A percentile compares a stretch with the other conserved stretches of the same genome.
These are phyloP conservation scores for Miltochrista miniata DNA, from an alignment of 2,888 invertebrate genomes.

Conservation along the genomic window DNA sequence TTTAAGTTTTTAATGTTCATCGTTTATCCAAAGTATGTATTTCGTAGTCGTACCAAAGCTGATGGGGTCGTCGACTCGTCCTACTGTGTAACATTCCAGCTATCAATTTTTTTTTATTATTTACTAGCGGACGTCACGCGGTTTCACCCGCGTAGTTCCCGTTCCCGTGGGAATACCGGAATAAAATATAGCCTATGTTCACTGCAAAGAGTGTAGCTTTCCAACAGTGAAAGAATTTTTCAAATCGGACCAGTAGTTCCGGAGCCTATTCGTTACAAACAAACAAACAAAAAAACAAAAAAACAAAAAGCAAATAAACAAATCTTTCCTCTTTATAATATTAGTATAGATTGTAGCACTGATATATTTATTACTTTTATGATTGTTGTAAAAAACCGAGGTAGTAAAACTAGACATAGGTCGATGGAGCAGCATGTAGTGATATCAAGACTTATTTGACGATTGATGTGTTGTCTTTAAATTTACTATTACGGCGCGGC, in stretches of 20 bases:
- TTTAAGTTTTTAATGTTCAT: constrained; percentile 1
- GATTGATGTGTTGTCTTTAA: constrained; percentile 57
- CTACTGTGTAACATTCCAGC: constrained; percentile 13
- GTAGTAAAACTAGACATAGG: constrained; percentile 49
- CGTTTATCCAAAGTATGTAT: not conserved
- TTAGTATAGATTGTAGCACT: constrained; percentile 27
- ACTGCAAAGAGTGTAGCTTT: no score
- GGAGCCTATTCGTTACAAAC: no score
- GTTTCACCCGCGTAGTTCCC: no score
- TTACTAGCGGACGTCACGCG: no score
- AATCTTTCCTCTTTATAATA: no score
- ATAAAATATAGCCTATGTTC: no score
- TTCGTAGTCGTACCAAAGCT: not conserved
- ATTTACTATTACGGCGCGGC: no score
- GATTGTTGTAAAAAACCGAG: constrained; percentile 32
- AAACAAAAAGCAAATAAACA: no score
- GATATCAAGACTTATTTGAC: constrained; percentile 50
- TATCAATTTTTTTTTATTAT: constrained; percentile 7
- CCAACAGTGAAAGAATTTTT: no score
- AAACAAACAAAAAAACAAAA: no score
- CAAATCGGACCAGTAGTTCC: no score
- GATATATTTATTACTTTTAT: constrained; percentile 22
- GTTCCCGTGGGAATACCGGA: no score
- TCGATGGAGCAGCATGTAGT: constrained; percentile 44
- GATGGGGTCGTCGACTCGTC: not conserved